Base-by-base conservation (phyloP, 2,888 invertebrate species). In the Watsonalla binaria region DNA sequence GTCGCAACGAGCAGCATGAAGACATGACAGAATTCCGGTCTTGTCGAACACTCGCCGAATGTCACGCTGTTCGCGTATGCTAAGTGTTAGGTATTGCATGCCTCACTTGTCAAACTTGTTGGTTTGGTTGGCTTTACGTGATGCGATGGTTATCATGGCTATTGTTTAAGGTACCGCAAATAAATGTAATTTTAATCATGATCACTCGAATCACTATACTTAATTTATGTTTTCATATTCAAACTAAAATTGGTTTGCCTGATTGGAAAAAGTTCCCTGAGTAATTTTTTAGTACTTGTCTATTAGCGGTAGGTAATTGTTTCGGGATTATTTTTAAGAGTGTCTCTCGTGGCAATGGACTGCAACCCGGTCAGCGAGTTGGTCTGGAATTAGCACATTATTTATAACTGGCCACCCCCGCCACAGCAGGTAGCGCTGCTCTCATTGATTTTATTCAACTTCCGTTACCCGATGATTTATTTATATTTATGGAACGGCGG, bases 341-440 rank as follows among this genome's bases (percentile, higher is more conserved):
- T 54, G 48, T 64, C 65, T 63, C 60, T 65, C 68, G 66, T 73
- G 76, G 73, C 75, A 77, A 77, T 63, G 73, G 68, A 73, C 75
- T 72, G 72, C 72, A 80, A 76, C 66, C 72, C 78, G 80, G 80
- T 79, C 76, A 80, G 72, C 74, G 72, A 78, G 68, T 61, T 67
- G 70, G 66, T 65, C 67, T 73, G 68, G 70, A 83, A 78, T 84
- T 82, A 79, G 83, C 75, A 66, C 71, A 76, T 76, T 82, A 83
- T 86, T 83, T 84, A 82, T 84, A 84, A 54, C 61, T 57, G 62
- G 60, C 68, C 71, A 74, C 74, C 78, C 72, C 69, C 72, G 62
- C 14, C 69, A 52, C 54, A 52, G 74, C 76, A 78, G 76, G 76
- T 79, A 70, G 62, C 57, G 58, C 61, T 62, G 66, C 66, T 70